phyloP scores from a whole-genome alignment of 2,888 invertebrate species.

The Amphipoea oculea region DNA sequence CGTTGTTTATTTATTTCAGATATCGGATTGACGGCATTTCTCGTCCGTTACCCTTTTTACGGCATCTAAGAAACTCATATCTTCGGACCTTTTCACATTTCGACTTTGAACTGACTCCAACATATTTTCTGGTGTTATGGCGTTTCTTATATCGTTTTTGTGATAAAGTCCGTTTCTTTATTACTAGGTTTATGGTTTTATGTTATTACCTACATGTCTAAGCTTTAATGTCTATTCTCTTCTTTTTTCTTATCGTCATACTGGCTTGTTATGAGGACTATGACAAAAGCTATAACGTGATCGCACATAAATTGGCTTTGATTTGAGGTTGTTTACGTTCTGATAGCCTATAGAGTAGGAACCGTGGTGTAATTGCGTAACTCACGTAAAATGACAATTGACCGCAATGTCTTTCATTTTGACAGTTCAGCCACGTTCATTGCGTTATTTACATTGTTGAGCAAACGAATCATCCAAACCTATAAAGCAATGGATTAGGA shows the following conservation, averaged over 20 bases:
- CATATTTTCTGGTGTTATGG: slow-evolving; percentile 51
- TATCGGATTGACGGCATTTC: slow-evolving; percentile 65
- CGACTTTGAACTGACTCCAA: slow-evolving; percentile 53
- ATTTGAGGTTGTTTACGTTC: neutral
- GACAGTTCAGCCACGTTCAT: neutral
- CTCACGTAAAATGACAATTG: neutral
- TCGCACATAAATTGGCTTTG: slow-evolving; percentile 7
- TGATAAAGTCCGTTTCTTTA: slow-evolving; percentile 45
- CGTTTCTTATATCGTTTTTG: slow-evolving; percentile 40
- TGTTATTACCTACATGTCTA: slow-evolving; percentile 43
- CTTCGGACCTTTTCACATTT: slow-evolving; percentile 65
- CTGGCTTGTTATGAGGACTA: neutral
- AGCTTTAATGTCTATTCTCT: slow-evolving; percentile 5
- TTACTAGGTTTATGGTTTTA: slow-evolving; percentile 37
- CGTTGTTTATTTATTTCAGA: slow-evolving; percentile 73
- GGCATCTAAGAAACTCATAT: slow-evolving; percentile 69
- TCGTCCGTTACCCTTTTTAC: slow-evolving; percentile 70
- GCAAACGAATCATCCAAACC: neutral
- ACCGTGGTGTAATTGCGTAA: no score
- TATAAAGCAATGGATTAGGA: neutral
- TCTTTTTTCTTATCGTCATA: neutral
- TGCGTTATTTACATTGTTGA: neutral
- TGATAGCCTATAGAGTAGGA: neutral
- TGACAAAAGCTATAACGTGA: neutral
- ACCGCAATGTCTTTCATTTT: neutral